These are phyloP conservation scores for Cryptops parisi DNA, from an alignment of 2,888 invertebrate species.

Conservation along the genomic window DNA sequence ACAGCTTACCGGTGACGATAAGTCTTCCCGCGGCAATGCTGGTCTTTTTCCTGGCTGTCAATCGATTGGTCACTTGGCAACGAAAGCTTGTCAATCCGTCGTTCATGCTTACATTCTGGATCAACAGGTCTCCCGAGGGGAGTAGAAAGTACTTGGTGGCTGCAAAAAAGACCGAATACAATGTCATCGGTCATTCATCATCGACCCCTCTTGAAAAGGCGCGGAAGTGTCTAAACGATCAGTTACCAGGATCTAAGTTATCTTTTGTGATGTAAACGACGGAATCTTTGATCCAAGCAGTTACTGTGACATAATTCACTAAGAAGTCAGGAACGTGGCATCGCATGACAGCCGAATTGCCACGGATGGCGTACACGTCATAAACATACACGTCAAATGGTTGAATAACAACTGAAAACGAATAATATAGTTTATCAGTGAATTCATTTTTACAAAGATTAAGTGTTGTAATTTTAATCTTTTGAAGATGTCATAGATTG, in stretches of 20 bases:
- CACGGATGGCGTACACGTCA: not conserved
- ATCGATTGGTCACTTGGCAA: slow-evolving; percentile 4
- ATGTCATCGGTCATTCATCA: not conserved
- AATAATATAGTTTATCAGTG: no score
- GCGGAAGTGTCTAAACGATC: no score
- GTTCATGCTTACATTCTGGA: not conserved
- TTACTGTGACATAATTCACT: not conserved
- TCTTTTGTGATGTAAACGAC: not conserved
- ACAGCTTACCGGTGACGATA: not conserved
- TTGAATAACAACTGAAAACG: not conserved
- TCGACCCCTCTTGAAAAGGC: no score
- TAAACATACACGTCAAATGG: not conserved
- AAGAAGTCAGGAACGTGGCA: not conserved
- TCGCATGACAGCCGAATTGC: not conserved
- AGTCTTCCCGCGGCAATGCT: not conserved
- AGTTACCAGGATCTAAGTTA: not conserved
- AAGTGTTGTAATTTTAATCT: no score
- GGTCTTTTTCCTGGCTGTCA: not conserved
- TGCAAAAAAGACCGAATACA: slow-evolving; percentile 18
- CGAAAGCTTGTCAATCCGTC: slow-evolving; percentile 6
- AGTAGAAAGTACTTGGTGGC: slow-evolving; percentile 19
- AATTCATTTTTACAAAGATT: no score
- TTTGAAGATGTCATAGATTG: no score
- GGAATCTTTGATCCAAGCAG: not conserved
- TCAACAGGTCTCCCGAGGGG: slow-evolving; percentile 5